Conservation (phyloP, 2,888 invertebrate genomes). For the Pseudococcus jackbeardsleyi region DNA sequence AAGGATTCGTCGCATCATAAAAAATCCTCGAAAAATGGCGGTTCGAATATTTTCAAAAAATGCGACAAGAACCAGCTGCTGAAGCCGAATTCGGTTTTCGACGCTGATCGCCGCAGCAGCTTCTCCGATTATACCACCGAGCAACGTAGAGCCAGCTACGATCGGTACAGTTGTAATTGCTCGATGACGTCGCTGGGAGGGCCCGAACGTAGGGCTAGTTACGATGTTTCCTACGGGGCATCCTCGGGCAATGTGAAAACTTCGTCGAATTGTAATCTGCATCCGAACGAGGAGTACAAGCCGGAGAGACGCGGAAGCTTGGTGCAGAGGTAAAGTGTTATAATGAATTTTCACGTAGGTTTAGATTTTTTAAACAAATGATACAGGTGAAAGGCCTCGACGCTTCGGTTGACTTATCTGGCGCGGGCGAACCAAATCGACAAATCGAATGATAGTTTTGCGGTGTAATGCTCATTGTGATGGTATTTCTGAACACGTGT, state of each 20-base stretch:
- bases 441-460: too few species aligned
- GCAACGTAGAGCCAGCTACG: constrained; percentile 62
- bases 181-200: neutral
- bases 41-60: constrained; percentile 18
- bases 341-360: neutral
- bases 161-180: constrained; percentile 2
- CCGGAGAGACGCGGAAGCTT: constrained; percentile 68
- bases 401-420: too few species aligned
- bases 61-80: constrained; percentile 28
- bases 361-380: neutral
- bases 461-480: too few species aligned
- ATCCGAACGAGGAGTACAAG: constrained; percentile 56
- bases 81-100: constrained; percentile 15
- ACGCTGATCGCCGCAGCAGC: constrained; percentile 7
- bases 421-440: too few species aligned
- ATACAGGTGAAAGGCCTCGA: too few species aligned
- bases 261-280: neutral
- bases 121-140: constrained; percentile 35
- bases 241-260: neutral
- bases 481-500: too few species aligned
- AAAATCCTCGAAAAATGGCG: constrained; percentile 5
- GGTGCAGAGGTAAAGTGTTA: constrained; percentile 68
- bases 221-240: constrained; percentile 20
- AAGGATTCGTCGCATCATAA: constrained; percentile 5
- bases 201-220: constrained; percentile 52